These are phyloP conservation scores for Galaxias olidus DNA, from an alignment of 2,797 vertebrate genomes.

Conservation along the genomic window DNA sequence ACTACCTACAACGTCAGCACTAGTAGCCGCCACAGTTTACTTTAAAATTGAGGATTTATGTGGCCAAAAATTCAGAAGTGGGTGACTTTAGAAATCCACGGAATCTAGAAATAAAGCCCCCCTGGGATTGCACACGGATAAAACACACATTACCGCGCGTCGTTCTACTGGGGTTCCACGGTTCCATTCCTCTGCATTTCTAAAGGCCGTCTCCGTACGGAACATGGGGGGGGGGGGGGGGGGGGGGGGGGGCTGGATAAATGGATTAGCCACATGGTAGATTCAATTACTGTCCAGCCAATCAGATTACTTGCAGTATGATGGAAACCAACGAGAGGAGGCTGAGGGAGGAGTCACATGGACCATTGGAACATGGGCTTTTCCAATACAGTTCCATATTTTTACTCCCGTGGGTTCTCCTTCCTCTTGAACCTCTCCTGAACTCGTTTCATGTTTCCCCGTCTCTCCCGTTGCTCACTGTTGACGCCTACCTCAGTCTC, in stretches of 20 bases:
- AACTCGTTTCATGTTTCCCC: neutral
- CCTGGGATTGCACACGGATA: too few relatives aligned
- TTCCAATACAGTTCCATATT: neutral
- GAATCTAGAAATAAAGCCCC: too few relatives aligned
- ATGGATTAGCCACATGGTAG: conserved; percentile 75
- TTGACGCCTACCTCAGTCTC: neutral
- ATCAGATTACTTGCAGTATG: conserved; percentile 84
- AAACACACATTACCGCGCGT: too few relatives aligned
- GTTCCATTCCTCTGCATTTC: neutral
- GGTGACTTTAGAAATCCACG: too few relatives aligned
- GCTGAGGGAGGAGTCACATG: conserved; percentile 64
- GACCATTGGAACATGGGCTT: conserved; percentile 48
- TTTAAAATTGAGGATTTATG: too few relatives aligned
- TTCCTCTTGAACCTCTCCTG: neutral
- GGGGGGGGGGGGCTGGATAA: conserved; percentile 42
- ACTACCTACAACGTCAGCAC: too few relatives aligned
- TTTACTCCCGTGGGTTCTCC: neutral
- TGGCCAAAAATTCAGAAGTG: too few relatives aligned
- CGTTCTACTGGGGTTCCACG: too few relatives aligned
- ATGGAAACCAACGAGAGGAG: conserved; percentile 64
- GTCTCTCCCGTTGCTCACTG: too few relatives aligned
- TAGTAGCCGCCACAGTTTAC: too few relatives aligned
- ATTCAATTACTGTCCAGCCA: conserved; percentile 86
- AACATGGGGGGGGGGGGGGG: conserved; percentile 67
- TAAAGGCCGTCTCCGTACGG: conserved; percentile 65